Evolutionary conservation across 53 echinoderm and acorn worm genomes (phyloP), one percentile per base, ranked within the genome.

Genomic region (Astropecten irregularis): DNA sequence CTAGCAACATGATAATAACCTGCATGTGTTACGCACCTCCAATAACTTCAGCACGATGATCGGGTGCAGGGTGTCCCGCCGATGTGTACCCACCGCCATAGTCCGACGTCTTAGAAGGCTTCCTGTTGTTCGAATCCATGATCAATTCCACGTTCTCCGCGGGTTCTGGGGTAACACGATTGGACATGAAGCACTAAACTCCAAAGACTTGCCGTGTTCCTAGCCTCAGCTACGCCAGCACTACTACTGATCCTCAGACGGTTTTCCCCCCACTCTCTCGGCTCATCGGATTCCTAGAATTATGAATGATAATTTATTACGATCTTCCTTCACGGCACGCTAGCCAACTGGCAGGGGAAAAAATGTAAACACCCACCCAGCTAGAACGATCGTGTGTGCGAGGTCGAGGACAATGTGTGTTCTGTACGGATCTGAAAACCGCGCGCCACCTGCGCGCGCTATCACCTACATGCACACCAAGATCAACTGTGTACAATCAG

Each of bases 91-190:
- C 64, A 16, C 36, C 36, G 30, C 32, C 29, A 2, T 11, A 14
- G 3, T 15, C 51, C 7, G 20, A 27, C 25, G 37, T 38, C 58
- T 54, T 74, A 0, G 26, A 7, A 31, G 74, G 37, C 39, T 74
- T 74, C 40, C 74, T 55, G 29, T 74, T 74, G 56, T 74, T 74
- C 9, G 74, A 74, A 57, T 74, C 89, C 92, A 92, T 92, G n/a
- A n/a, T n/a, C 31, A 89, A 65, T 79, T 89, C 89, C 18, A 83
- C 89, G 51, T 92, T 89, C 84, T 92, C 92, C 67, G 69, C 61
- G 60, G 64, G 86, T 53, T 88, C 88, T 22, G 88, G 88, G 15
- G 83, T 83, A 53, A 88, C 88, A 9, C 88, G 82, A 72, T 88
- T 82, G 60, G 88, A 88, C 88, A 88, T 88, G 38, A 27, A 74